Evolutionary conservation across 2,888 invertebrate species (phyloP).

Genomic region (Plebejus argus): DNA sequence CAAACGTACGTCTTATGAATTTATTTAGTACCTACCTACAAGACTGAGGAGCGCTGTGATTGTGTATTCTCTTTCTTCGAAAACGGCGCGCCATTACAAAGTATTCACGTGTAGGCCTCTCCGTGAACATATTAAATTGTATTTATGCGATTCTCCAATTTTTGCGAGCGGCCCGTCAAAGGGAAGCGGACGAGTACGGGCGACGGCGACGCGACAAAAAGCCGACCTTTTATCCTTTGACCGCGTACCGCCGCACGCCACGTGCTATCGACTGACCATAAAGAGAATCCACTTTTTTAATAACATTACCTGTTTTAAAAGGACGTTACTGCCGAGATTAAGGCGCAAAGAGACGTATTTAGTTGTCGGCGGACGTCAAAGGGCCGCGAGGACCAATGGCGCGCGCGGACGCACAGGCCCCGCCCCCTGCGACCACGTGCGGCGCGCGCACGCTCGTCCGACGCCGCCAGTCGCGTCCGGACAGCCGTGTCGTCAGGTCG

Average conservation of each 20-base stretch:
- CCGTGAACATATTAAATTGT: slow-evolving; percentile 26
- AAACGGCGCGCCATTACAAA: slow-evolving; percentile 23
- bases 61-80: slow-evolving; percentile 25
- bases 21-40: slow-evolving; percentile 28
- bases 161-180: slow-evolving; percentile 59
- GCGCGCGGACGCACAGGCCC: slow-evolving; percentile 50
- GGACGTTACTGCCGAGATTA: slow-evolving; percentile 80
- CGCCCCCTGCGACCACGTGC: slow-evolving; percentile 74
- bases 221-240: slow-evolving; percentile 65
- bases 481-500: slow-evolving; percentile 47
- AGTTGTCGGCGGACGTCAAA: slow-evolving; percentile 78
- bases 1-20: slow-evolving; percentile 16
- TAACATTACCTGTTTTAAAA: slow-evolving; percentile 81
- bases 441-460: slow-evolving; percentile 67
- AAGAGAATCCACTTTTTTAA: slow-evolving; percentile 75
- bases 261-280: slow-evolving; percentile 63
- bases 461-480: slow-evolving; percentile 63
- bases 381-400: slow-evolving; percentile 62
- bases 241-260: slow-evolving; percentile 58
- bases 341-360: slow-evolving; percentile 77
- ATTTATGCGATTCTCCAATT: slow-evolving; percentile 31
- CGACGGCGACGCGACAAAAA: slow-evolving; percentile 56
- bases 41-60: slow-evolving; percentile 24
- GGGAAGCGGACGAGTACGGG: slow-evolving; percentile 57
- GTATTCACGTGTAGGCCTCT: slow-evolving; percentile 16